These are phyloP conservation scores for Ptyas mucosa DNA, from an alignment of 2,113 vertebrate genomes.

Conservation along the genomic window DNA sequence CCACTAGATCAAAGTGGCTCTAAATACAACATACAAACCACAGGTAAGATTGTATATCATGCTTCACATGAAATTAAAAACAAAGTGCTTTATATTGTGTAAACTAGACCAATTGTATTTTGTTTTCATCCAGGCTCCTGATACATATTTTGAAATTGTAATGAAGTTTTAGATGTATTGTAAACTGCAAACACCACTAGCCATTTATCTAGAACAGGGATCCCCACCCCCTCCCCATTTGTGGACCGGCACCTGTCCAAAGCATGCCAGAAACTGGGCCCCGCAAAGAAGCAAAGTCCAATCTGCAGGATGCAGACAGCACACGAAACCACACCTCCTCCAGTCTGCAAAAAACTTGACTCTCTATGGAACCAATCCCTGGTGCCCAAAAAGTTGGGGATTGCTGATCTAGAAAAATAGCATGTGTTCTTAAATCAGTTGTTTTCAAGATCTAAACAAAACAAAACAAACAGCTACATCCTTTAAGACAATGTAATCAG, in stretches of 20 bases:
- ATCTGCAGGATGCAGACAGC: too few relatives aligned
- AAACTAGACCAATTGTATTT: not conserved
- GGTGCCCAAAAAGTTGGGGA: too few relatives aligned
- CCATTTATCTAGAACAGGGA: slow-evolving; percentile 33
- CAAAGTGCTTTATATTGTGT: not conserved
- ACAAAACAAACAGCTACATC: slow-evolving; percentile 46
- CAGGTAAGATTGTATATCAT: not conserved
- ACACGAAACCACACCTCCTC: too few relatives aligned
- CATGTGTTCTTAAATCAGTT: slow-evolving; percentile 58
- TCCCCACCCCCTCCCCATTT: too few relatives aligned
- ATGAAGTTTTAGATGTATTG: slow-evolving; percentile 39
- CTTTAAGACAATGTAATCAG: slow-evolving; percentile 31
- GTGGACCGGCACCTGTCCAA: too few relatives aligned
- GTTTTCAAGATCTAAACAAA: slow-evolving; percentile 49
- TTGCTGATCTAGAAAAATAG: slow-evolving; percentile 25
- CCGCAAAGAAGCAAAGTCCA: too few relatives aligned
- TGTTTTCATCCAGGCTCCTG: not conserved
- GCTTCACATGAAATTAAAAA: not conserved
- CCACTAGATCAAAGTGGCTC: not conserved
- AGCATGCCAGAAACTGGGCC: too few relatives aligned
- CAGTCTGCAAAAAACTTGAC: too few relatives aligned
- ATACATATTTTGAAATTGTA: slow-evolving; percentile 21
- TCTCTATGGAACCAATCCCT: too few relatives aligned
- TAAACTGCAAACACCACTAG: slow-evolving; percentile 55
- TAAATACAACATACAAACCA: not conserved